These are phyloP conservation scores for Lasiurus cinereus DNA, from an alignment of 2,113 vertebrate species.

Conservation along the genomic window DNA sequence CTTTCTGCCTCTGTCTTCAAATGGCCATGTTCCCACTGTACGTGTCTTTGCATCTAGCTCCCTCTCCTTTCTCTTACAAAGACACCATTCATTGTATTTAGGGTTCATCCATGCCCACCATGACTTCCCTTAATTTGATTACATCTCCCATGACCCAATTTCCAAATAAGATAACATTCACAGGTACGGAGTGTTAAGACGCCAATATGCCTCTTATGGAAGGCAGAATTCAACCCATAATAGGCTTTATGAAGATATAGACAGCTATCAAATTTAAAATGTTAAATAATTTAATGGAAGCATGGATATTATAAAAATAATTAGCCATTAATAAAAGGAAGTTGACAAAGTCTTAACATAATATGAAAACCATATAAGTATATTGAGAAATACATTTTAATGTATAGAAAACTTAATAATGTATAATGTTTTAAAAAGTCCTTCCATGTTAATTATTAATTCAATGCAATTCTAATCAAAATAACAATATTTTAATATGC, in stretches of 20 bases:
- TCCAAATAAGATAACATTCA: not conserved
- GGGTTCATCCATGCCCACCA: not conserved
- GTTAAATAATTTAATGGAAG: not conserved
- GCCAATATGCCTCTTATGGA: not conserved
- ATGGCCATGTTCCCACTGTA: not conserved
- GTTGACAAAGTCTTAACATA: not conserved
- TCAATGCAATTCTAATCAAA: not conserved
- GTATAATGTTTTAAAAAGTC: not conserved
- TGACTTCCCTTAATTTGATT: not conserved
- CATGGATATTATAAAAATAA: not conserved
- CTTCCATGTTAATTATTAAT: not conserved
- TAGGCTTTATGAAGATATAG: not conserved
- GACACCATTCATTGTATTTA: not conserved
- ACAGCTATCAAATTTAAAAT: not conserved
- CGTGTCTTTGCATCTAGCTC: not conserved
- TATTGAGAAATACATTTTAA: not conserved
- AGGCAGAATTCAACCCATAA: not conserved
- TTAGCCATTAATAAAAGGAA: not conserved
- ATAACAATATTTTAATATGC: not conserved
- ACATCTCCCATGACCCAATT: not conserved
- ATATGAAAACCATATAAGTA: not conserved
- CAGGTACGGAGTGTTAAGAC: not conserved
- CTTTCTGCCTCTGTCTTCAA: not conserved
- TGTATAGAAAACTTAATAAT: not conserved
- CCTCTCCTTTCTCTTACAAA: not conserved